These are phyloP conservation scores for Ypsolopha scabrella DNA, from an alignment of 2,888 invertebrate species.

Conservation along the genomic window DNA sequence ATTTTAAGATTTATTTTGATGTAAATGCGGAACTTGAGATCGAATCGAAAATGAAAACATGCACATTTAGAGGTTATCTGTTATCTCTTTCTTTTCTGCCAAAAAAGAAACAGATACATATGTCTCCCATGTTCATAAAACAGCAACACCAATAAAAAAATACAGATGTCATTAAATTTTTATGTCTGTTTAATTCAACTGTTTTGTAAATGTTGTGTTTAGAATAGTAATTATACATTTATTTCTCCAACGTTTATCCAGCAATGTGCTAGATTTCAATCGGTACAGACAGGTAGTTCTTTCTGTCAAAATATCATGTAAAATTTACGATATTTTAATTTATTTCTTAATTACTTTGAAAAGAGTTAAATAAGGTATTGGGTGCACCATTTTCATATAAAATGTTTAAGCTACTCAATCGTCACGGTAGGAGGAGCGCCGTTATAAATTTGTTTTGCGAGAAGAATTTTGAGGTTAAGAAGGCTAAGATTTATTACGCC, in stretches of 20 bases:
- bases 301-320: not conserved
- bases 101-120: not conserved
- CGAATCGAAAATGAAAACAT: too few relatives aligned
- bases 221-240: too few relatives aligned
- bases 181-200: too few relatives aligned
- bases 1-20: not conserved
- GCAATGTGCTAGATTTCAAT: too few relatives aligned
- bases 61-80: too few relatives aligned
- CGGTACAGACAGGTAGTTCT: too few relatives aligned
- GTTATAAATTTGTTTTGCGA: slow-evolving; percentile 45
- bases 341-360: not conserved
- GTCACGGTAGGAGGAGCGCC: slow-evolving; percentile 48
- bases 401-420: slow-evolving; percentile 57
- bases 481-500: slow-evolving; percentile 51
- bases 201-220: too few relatives aligned
- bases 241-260: too few relatives aligned
- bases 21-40: not conserved
- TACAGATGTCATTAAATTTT: not conserved
- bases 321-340: slow-evolving; percentile 4
- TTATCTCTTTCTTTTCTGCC: not conserved
- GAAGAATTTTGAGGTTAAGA: slow-evolving; percentile 57
- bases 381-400: slow-evolving; percentile 9
- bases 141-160: not conserved
- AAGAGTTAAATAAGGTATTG: not conserved
- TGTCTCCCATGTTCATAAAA: not conserved